Base-by-base conservation (phyloP, 2,113 vertebrate species). In the Paradoxurus hermaphroditus region DNA sequence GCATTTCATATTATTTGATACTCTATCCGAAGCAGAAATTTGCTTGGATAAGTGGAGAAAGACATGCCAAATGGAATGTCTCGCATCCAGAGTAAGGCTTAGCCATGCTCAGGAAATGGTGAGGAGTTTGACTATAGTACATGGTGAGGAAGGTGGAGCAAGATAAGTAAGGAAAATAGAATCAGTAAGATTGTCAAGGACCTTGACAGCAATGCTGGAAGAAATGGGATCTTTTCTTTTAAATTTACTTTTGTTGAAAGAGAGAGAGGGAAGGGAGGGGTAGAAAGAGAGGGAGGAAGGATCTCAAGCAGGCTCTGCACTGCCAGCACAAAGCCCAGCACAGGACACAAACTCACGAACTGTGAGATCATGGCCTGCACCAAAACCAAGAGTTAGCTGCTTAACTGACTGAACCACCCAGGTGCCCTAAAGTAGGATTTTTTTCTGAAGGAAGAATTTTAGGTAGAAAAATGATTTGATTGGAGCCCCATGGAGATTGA, bases 401-500 rank as follows among this genome's bases (percentile, higher is more conserved):
- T 56, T 18, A 56, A 56, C 19, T 0, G 6, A 56, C 7, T 56
- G 53, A 56, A 19, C 53, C 53, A 56, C 53, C 49, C 53, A 56
- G 53, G 53, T 19, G 19, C 53, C 53, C 53, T 18, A 19, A 79
- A 34, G 31, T 51, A 1, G 14, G 68, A 49, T 56, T 84, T 51
- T 75, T 67, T 85, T 53, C 56, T 72, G 65, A 82, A 94, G 62
- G 59, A 86, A 89, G 29, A 68, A 90, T 90, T 96, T 75, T 49
- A 88, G 82, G 4, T 13, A 73, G 63, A 73, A 7, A 63, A 86
- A 70, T 88, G 81, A 90, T 63, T 93, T 36, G 1, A 51, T 79
- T n/a, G 46, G 51, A 78, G 8, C 6, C 34, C 1, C 29, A 39
- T 29, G 29, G 34, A 95, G 27, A 51, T 31, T 34, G 51, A 93